Evolutionary conservation across 2,888 invertebrate genomes (phyloP).

Genomic region (Sphaeridia pumilis): DNA sequence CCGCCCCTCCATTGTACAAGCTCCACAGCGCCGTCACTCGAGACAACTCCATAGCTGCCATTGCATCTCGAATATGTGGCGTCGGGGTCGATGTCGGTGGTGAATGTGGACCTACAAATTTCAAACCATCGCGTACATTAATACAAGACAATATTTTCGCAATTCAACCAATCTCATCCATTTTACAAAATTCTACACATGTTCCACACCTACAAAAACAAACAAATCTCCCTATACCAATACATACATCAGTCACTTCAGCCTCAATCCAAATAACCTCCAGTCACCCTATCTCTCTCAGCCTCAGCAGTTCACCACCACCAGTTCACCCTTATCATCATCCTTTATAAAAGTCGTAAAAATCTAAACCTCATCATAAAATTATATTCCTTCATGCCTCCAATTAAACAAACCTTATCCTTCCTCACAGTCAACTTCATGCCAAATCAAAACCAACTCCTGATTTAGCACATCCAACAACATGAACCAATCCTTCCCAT

Average conservation of each 20-base stretch:
- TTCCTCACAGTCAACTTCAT: too few relatives aligned
- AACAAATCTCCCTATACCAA: neutral
- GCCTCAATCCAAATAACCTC: too few relatives aligned
- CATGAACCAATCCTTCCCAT: too few relatives aligned
- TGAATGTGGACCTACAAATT: slow-evolving; percentile 34
- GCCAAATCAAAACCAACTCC: too few relatives aligned
- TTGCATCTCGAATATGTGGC: slow-evolving; percentile 37
- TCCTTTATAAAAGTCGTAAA: too few relatives aligned
- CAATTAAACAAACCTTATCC: too few relatives aligned
- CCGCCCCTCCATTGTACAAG: slow-evolving; percentile 50
- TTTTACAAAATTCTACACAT: neutral
- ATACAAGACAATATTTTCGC: too few relatives aligned
- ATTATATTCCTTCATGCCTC: too few relatives aligned
- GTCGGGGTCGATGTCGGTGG: slow-evolving; percentile 36
- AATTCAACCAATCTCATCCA: neutral
- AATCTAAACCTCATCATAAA: too few relatives aligned
- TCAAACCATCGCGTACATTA: neutral
- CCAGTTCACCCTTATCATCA: neutral
- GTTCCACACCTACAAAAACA: neutral
- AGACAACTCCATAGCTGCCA: slow-evolving; percentile 64
- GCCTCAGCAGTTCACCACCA: neutral
- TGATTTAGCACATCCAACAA: too few relatives aligned
- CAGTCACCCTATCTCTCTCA: neutral
- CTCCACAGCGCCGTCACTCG: slow-evolving; percentile 65
- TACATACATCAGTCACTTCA: neutral